Conservation (phyloP, 2,888 invertebrate species). For the Leptinotarsa juncta region DNA sequence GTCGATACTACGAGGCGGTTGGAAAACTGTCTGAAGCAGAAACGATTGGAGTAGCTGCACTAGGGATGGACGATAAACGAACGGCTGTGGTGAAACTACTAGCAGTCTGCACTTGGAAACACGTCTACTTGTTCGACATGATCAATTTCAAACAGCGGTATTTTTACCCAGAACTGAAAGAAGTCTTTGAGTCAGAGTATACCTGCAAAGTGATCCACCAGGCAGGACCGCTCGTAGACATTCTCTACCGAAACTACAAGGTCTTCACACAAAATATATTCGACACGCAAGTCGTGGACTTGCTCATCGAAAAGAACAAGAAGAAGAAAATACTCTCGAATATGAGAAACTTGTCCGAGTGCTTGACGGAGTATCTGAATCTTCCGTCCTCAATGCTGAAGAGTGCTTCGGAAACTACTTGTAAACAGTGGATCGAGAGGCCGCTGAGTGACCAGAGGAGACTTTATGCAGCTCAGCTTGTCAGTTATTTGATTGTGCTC, state of each 20-base stretch:
- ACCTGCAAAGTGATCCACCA: constrained; percentile 50
- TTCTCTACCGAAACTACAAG: constrained; percentile 45
- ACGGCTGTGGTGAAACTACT: constrained; percentile 38
- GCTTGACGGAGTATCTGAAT: constrained; percentile 48
- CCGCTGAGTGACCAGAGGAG: constrained; percentile 45
- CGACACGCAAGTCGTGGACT: constrained; percentile 49
- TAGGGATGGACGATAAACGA: constrained; percentile 46
- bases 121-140: constrained; percentile 49
- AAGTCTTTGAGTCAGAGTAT: constrained; percentile 47
- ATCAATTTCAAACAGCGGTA: constrained; percentile 38
- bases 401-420: constrained; percentile 39
- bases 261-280: constrained; percentile 47
- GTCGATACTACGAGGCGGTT: constrained; percentile 47
- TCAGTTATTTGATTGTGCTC: constrained; percentile 46
- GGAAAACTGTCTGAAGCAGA: constrained; percentile 43
- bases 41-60: constrained; percentile 45
- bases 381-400: constrained; percentile 45
- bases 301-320: constrained; percentile 47
- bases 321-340: constrained; percentile 32
- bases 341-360: constrained; percentile 44
- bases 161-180: constrained; percentile 48
- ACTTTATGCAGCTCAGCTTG: constrained; percentile 47
- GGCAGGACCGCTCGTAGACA: constrained; percentile 47
- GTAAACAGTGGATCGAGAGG: constrained; percentile 46
- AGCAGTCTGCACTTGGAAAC: constrained; percentile 46